phyloP scores from a whole-genome alignment of 1,140 invertebrate genomes.

The Tigriopus japonicus region DNA sequence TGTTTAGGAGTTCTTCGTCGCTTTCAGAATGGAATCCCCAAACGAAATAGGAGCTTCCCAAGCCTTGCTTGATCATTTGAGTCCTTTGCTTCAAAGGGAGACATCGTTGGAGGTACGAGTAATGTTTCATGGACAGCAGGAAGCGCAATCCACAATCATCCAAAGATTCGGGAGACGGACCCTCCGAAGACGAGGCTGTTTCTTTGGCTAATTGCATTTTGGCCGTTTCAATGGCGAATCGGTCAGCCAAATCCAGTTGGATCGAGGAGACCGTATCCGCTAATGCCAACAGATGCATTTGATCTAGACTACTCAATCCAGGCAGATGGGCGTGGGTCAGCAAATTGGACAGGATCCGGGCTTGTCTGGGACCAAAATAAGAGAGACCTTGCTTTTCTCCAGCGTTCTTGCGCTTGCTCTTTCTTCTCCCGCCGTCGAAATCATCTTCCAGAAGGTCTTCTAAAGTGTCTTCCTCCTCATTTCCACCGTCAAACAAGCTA shows the following conservation, averaged over 20 bases:
- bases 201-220: slow-evolving; percentile 49
- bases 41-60: slow-evolving; percentile 78
- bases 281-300: slow-evolving; percentile 93
- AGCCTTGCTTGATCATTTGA: slow-evolving; percentile 66
- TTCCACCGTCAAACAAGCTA: slow-evolving; percentile 20
- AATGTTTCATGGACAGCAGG: slow-evolving; percentile 90
- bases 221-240: slow-evolving; percentile 54
- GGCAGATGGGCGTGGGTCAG: slow-evolving; percentile 91
- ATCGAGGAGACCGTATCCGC: slow-evolving; percentile 93
- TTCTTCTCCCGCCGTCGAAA: slow-evolving; percentile 12
- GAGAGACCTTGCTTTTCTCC: slow-evolving; percentile 20
- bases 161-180: slow-evolving; percentile 36
- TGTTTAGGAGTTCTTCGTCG: slow-evolving; percentile 75
- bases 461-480: slow-evolving; percentile 15
- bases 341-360: slow-evolving; percentile 49
- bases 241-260: slow-evolving; percentile 63
- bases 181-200: slow-evolving; percentile 15
- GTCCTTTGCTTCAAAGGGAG: slow-evolving; percentile 69
- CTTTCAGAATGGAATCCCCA: slow-evolving; percentile 99
- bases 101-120: slow-evolving; percentile 79
- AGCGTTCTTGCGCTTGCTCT: slow-evolving; percentile 14
- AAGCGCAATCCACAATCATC: slow-evolving; percentile 96
- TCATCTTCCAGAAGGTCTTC: slow-evolving; percentile 17
- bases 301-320: slow-evolving; percentile 87
- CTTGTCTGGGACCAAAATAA: slow-evolving; percentile 25